A percentile compares a stretch with the other conserved stretches of the same genome.
Conservation (phyloP, 2,888 invertebrate genomes). For the Sminthurinus aureus region DNA sequence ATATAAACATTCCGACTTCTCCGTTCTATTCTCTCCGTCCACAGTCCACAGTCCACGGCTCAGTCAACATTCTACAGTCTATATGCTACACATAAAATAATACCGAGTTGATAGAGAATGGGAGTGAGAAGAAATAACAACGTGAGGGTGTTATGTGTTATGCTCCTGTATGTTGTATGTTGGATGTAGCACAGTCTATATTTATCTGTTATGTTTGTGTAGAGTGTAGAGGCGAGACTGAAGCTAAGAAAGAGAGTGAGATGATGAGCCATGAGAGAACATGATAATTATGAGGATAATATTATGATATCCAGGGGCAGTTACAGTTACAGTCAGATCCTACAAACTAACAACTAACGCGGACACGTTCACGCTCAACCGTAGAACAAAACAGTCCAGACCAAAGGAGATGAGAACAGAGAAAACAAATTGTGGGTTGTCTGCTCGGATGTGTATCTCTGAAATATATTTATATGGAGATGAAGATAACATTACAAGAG, state of each 20-base stretch:
- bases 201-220: no score
- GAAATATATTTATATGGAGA: not conserved
- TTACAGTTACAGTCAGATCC: constrained; percentile 24
- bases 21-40: no score
- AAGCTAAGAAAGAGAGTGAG: not conserved
- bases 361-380: no score
- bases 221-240: not conserved
- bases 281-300: constrained; percentile 41
- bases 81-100: not conserved
- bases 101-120: not conserved
- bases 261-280: constrained; percentile 29
- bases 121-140: not conserved
- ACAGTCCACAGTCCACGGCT: no score
- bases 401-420: not conserved
- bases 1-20: not conserved
- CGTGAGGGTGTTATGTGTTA: not conserved
- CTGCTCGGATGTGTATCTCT: not conserved
- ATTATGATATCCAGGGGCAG: constrained; percentile 37
- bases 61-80: not conserved
- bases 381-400: not conserved
- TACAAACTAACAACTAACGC: not conserved
- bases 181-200: not conserved
- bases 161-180: no score
- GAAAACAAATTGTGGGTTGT: constrained; percentile 26
- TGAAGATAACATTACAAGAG: not conserved